These are phyloP conservation scores for Drosophila kohkoa DNA, from an alignment of 1,140 invertebrate species.

Conservation along the genomic window DNA sequence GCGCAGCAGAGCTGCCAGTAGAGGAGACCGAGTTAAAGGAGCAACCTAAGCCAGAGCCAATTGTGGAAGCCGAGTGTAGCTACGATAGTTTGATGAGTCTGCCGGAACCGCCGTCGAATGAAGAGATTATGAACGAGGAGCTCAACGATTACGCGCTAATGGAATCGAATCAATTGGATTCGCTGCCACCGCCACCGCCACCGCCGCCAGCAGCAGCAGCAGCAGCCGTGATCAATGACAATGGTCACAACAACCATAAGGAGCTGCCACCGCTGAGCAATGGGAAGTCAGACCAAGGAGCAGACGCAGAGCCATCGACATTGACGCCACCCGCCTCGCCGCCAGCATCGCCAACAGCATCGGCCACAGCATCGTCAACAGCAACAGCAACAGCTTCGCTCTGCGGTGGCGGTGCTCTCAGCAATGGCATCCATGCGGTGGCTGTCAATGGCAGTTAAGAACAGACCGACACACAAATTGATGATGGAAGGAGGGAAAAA, in stretches of 20 bases:
- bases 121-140: conserved; percentile 76
- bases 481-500: background rate
- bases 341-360: conserved; percentile 61
- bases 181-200: conserved; percentile 80
- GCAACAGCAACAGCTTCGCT: conserved; percentile 29
- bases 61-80: conserved; percentile 52
- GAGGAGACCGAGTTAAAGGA: background rate
- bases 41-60: conserved; percentile 7
- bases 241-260: conserved; percentile 22
- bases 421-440: conserved; percentile 65
- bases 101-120: conserved; percentile 78
- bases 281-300: conserved; percentile 22
- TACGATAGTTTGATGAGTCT: conserved; percentile 83
- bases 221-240: conserved; percentile 2
- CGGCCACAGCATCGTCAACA: conserved; percentile 49
- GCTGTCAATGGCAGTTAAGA: conserved; percentile 83
- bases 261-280: conserved; percentile 30
- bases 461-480: conserved; percentile 6
- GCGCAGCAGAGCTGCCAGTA: background rate
- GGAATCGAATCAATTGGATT: conserved; percentile 80
- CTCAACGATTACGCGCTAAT: conserved; percentile 71
- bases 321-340: conserved; percentile 76
- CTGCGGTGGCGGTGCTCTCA: conserved; percentile 57
- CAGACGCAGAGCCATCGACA: conserved; percentile 53
- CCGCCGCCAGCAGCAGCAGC: conserved; percentile 35